A percentile compares a stretch with the other conserved stretches of the same genome.
These are phyloP conservation scores for Hirtodrosophila duncani DNA, from an alignment of 2,888 invertebrate species.

Conservation along the genomic window DNA sequence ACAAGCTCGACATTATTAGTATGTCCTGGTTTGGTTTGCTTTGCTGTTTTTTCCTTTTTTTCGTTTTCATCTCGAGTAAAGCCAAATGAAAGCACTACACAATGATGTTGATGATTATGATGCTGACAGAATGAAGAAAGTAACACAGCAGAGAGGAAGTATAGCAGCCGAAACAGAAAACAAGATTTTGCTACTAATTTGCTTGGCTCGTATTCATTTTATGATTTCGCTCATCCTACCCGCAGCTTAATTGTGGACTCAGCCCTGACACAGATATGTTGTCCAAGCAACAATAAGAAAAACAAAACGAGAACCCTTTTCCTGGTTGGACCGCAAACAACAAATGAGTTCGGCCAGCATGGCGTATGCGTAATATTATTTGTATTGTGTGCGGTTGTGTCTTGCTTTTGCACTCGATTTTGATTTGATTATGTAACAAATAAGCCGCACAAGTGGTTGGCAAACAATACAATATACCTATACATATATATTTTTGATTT, in stretches of 20 bases:
- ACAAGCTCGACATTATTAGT: slow-evolving; percentile 43
- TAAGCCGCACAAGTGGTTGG: slow-evolving; percentile 58
- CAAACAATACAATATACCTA: slow-evolving; percentile 12
- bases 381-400: slow-evolving; percentile 40
- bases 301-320: slow-evolving; percentile 32
- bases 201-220: slow-evolving; percentile 47
- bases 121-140: slow-evolving; percentile 26
- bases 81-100: slow-evolving; percentile 33
- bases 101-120: slow-evolving; percentile 19
- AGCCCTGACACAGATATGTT: slow-evolving; percentile 65
- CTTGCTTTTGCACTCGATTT: slow-evolving; percentile 18
- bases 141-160: not conserved
- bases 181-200: slow-evolving; percentile 48
- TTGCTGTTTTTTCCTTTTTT: slow-evolving; percentile 11
- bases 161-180: slow-evolving; percentile 41
- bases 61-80: slow-evolving; percentile 18
- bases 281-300: slow-evolving; percentile 9
- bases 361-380: slow-evolving; percentile 69
- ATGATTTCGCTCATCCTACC: slow-evolving; percentile 13
- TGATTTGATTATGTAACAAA: slow-evolving; percentile 68
- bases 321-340: slow-evolving; percentile 23
- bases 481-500: slow-evolving; percentile 58
- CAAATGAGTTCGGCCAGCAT: slow-evolving; percentile 49
- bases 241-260: slow-evolving; percentile 61
- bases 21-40: slow-evolving; percentile 45